phyloP scores from a whole-genome alignment of 2,797 vertebrate species.

The Lemur catta region DNA sequence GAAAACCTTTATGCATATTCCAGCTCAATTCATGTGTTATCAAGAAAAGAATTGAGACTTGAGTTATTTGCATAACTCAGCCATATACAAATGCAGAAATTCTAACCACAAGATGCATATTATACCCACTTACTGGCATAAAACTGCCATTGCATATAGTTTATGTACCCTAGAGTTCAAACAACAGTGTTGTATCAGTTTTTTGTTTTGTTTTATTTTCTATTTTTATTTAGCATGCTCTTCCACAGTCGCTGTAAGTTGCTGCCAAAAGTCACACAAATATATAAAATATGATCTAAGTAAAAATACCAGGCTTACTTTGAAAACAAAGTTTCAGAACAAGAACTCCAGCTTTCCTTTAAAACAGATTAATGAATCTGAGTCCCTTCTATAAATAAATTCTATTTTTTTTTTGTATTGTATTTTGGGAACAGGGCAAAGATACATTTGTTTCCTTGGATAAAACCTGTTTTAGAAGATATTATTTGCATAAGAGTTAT shows the following conservation, averaged over 20 bases:
- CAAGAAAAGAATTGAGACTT: conserved; percentile 33
- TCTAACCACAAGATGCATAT: conserved; percentile 41
- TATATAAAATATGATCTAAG: background rate
- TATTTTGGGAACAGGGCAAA: background rate
- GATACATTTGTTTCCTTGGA: background rate
- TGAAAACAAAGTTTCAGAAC: background rate
- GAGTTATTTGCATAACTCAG: conserved; percentile 55
- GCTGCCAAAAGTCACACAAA: conserved; percentile 1
- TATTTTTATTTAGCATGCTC: background rate
- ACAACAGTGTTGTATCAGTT: background rate
- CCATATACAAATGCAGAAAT: conserved; percentile 27
- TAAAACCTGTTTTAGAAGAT: background rate
- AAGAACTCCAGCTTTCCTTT: background rate
- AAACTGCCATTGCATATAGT: background rate
- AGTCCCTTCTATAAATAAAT: background rate
- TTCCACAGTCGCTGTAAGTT: background rate
- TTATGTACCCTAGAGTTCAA: conserved; percentile 22
- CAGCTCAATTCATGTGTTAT: background rate
- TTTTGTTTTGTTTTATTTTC: background rate
- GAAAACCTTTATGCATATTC: background rate
- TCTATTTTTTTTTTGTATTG: background rate
- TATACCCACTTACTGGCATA: background rate
- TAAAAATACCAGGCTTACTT: background rate
- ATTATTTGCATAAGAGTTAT: background rate
- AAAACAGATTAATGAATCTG: background rate